These are phyloP conservation scores for Plebejus melissa DNA, from an alignment of 2,888 invertebrate species.

Conservation along the genomic window DNA sequence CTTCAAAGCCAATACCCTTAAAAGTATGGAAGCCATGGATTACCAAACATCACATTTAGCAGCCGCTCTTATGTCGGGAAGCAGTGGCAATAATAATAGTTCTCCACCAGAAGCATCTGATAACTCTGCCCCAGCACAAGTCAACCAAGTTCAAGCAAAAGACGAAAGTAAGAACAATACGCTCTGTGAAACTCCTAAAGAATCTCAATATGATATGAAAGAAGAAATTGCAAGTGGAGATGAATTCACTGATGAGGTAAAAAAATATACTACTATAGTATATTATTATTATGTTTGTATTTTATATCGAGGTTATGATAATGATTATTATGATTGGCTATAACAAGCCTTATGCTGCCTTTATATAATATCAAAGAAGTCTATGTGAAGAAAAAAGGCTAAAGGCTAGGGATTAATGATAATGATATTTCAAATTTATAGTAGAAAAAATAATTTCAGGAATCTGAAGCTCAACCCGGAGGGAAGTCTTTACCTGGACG, in stretches of 20 bases:
- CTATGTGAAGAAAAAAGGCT: background rate
- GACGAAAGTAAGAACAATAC: conserved; percentile 45
- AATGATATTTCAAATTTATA: background rate
- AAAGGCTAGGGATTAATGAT: background rate
- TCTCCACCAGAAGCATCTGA: background rate
- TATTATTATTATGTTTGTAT: background rate
- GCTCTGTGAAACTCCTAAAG: conserved; percentile 49
- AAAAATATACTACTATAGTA: background rate
- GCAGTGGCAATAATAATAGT: background rate
- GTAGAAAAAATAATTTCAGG: conserved; percentile 46
- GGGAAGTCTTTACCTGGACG: conserved; percentile 77
- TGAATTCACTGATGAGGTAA: conserved; percentile 27
- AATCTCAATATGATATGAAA: conserved; percentile 60
- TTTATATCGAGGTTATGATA: background rate
- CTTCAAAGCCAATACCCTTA: background rate
- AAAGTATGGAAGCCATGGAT: conserved; percentile 50
- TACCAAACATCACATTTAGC: conserved; percentile 72
- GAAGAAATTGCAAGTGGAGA: conserved; percentile 48
- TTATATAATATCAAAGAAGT: background rate
- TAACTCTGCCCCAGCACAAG: conserved; percentile 38
- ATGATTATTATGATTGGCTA: too few relatives aligned
- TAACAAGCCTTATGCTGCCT: too few relatives aligned
- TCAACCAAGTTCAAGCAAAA: conserved; percentile 1
- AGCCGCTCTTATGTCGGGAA: conserved; percentile 69
- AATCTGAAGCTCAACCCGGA: conserved; percentile 67